These are phyloP conservation scores for Raphicerus campestris DNA, from an alignment of 2,113 vertebrate genomes.

Conservation along the genomic window DNA sequence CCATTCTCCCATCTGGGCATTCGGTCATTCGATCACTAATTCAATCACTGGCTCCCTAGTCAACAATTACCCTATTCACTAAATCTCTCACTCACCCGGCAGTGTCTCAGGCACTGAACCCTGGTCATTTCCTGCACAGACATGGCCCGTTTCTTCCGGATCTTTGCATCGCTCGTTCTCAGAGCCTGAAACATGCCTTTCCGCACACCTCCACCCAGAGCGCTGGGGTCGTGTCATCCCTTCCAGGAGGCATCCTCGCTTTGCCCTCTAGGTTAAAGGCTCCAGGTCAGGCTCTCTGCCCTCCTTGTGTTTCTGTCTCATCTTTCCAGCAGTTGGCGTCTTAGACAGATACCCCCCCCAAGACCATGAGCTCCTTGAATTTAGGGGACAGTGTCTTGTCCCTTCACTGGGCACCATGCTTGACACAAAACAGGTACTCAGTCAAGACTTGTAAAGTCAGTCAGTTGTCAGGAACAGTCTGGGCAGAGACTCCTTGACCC, in stretches of 20 bases:
- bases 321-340: not conserved
- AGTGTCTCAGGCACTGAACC: not conserved
- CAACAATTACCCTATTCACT: not conserved
- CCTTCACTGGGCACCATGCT: not conserved
- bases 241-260: not conserved
- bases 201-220: not conserved
- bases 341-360: not conserved
- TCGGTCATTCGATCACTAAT: not conserved
- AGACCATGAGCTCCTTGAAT: not conserved
- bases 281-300: not conserved
- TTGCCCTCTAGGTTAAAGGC: not conserved
- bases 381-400: not conserved
- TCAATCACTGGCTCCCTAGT: not conserved
- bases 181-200: not conserved
- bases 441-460: not conserved
- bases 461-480: not conserved
- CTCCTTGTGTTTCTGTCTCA: not conserved
- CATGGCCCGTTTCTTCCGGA: not conserved
- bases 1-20: not conserved
- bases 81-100: not conserved
- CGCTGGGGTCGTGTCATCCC: accelerated
- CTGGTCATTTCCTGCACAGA: not conserved
- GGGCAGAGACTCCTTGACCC: not conserved
- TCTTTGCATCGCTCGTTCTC: not conserved
- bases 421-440: not conserved